Evolutionary conservation across 2,797 vertebrate genomes (phyloP), one percentile per base, ranked within the genome.

Genomic region (Pelodytes ibericus): DNA sequence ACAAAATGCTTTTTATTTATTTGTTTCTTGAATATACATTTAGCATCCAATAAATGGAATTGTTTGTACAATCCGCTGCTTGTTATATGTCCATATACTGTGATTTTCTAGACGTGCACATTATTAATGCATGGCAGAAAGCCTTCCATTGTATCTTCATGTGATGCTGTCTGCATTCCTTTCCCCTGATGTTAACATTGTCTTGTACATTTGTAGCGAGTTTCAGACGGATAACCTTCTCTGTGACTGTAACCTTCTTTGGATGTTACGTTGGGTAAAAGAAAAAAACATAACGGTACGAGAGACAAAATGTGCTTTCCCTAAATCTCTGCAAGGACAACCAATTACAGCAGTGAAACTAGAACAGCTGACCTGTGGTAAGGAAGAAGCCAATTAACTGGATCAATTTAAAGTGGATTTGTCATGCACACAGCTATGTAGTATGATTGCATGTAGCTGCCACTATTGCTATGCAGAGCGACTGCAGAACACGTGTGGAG

Each of bases 231-330:
- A 95, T 10, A 96, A 93, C 83, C 89, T 99, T 79, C 86, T 99
- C 75, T 99, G 97, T 27, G 97, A 99, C 87, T 99, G 97, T 85
- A 98, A 98, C 87, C 93, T 98, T 47, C 68, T 91, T 47, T 99
- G 97, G 97, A 91, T 99, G 86, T 90, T 95, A 71, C 92, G 85
- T 22, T 99, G 96, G 96, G 90, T 96, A 67, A 96, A 92, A 82
- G 94, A 96, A 39, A 92, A 86, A 81, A 95, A 90, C 79, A 88
- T 99, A 67, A 91, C 84, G 0, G 94, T 96, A 1, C 95, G 94
- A 79, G 96, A 96, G 84, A 99, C 96, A 0, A 93, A 91, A 79
- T 99, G 97, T 86, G 94, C 92, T 0, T 98, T 93, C 80, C 97
- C 97, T 0, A 96, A 94, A 79, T 92, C 95, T 0, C 92, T 98